Base-by-base conservation (phyloP, 2,113 vertebrate genomes). In the Ammodytes dubius region DNA sequence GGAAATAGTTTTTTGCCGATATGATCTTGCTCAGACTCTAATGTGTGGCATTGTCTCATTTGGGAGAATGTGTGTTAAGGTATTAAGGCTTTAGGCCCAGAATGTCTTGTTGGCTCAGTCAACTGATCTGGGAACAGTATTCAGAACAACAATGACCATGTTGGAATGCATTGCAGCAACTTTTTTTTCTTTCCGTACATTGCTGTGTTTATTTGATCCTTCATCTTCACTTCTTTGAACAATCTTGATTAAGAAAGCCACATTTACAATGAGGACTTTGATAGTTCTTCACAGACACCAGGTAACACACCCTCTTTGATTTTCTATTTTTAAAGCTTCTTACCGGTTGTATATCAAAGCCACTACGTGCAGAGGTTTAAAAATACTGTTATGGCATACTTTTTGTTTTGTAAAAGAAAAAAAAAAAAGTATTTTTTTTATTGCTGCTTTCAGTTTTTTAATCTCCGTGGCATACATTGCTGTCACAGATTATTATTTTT, bases 1-100 rank as follows among this genome's bases (percentile, higher is more conserved):
- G 54, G 54, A 66, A 72, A 66, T 72, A 35, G 60, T 58, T 65
- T 75, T 72, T 27, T 70, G 17, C 52, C 43, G 35, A 15, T 11
- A 10, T 47, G 12, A 64, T 71, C 35, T 27, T 0, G 17, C 43
- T 27, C 17, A 65, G 9, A 14, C 39, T 67, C n/a, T 50, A 19
- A 59, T 57, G 65, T 13, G n/a, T 50, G 13, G 14, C 49, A 50
- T 49, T 67, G 68, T 42, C 74, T 37, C 43, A 27, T 68, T 58
- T 58, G 4, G 35, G 63, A 67, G 43, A 46, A 13, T 12, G 15
- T 61, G 45, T 35, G 49, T 53, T 37, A 52, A 63, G 12, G 10
- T 11, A 9, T 27, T 27, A 27, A 27, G 27, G 27, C 27, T 27
- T 27, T 27, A 27, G 27, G 27, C 27, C 27, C 27, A 76, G 52